These are phyloP conservation scores for Andrena marginata DNA, from an alignment of 2,888 invertebrate species.

Conservation along the genomic window DNA sequence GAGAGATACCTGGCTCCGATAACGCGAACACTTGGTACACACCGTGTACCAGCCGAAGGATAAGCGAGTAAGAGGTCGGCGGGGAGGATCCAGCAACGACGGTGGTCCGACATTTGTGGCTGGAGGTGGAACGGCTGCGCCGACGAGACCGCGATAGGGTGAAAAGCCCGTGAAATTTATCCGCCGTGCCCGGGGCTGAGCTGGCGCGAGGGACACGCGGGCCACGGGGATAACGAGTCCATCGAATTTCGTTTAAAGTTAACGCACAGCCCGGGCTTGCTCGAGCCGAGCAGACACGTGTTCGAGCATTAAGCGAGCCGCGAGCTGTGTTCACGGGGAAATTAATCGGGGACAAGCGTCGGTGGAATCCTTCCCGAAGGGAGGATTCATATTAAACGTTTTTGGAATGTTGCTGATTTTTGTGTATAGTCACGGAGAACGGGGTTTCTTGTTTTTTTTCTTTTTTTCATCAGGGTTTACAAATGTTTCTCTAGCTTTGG, in stretches of 20 bases:
- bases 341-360: conserved; percentile 13
- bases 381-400: neutral
- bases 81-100: neutral
- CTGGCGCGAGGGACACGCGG: neutral
- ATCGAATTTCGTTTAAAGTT: conserved; percentile 40
- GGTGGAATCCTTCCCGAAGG: neutral
- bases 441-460: no score
- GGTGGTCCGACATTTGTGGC: conserved; percentile 14
- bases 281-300: conserved; percentile 24
- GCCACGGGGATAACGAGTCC: conserved; percentile 5
- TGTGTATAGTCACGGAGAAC: no score
- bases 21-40: conserved; percentile 20
- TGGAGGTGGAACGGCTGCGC: conserved; percentile 6
- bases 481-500: no score
- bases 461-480: no score
- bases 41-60: conserved; percentile 15
- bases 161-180: conserved; percentile 16
- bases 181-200: neutral
- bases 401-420: neutral
- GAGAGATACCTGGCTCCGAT: conserved; percentile 53
- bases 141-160: neutral
- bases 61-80: conserved; percentile 8
- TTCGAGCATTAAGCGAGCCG: conserved; percentile 20
- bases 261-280: conserved; percentile 17
- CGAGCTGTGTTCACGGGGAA: conserved; percentile 10